A percentile compares a stretch with the other conserved stretches of the same genome.
Evolutionary conservation across 1,140 invertebrate species (phyloP).

Genomic region (Diorhabda carinulata): DNA sequence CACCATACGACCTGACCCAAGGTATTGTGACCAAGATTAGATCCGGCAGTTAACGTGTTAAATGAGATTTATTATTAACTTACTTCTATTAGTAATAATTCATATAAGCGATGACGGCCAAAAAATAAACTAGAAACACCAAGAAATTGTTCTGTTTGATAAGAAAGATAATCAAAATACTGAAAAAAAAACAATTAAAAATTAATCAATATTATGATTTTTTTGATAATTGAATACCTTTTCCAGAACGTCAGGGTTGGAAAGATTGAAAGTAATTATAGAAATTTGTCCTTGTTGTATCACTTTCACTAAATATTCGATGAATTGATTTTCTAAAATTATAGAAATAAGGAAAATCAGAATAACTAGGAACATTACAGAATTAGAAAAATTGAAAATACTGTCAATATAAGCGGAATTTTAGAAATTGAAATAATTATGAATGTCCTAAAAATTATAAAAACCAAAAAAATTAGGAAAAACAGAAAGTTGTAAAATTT

Average conservation of each 20-base stretch:
- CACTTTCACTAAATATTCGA: slow-evolving; percentile 13
- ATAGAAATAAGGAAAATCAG: neutral
- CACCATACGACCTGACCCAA: neutral
- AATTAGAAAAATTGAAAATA: too few species aligned
- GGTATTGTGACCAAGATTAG: neutral
- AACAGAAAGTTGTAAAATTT: too few species aligned
- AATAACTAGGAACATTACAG: too few species aligned
- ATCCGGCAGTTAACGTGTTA: neutral
- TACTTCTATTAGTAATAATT: slow-evolving; percentile 34
- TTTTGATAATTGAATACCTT: slow-evolving; percentile 20
- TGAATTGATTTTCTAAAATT: slow-evolving; percentile 23
- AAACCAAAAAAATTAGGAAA: too few species aligned
- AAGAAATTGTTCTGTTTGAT: slow-evolving; percentile 27
- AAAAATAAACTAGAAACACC: slow-evolving; percentile 29
- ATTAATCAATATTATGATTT: neutral
- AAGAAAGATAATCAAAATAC: slow-evolving; percentile 32
- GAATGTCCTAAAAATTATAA: too few species aligned
- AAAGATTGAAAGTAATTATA: slow-evolving; percentile 29
- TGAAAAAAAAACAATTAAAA: slow-evolving; percentile 15
- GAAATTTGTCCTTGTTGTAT: slow-evolving; percentile 19
- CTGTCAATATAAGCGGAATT: too few species aligned
- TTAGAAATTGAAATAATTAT: too few species aligned
- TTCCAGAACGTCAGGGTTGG: slow-evolving; percentile 28
- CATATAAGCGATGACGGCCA: slow-evolving; percentile 27
- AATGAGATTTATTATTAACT: neutral